These are phyloP conservation scores for Meloidogyne hapla DNA, from an alignment of 1,140 invertebrate genomes.

Conservation along the genomic window DNA sequence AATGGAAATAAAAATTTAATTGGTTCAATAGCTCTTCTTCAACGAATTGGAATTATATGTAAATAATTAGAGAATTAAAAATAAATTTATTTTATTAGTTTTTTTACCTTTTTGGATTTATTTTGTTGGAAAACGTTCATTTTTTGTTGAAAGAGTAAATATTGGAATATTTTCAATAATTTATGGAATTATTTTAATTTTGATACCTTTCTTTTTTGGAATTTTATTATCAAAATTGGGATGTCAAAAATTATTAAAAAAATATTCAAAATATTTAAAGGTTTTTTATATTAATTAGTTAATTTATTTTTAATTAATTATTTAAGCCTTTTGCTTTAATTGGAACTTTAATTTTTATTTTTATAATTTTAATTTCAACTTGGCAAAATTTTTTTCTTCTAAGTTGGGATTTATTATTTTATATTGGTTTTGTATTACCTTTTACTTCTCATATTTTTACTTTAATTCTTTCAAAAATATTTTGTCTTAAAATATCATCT, in stretches of 20 bases:
- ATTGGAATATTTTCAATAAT: neutral
- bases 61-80: neutral
- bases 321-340: neutral
- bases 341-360: neutral
- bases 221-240: neutral
- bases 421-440: neutral
- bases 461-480: neutral
- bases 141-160: slow-evolving; percentile 6
- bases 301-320: too few relatives aligned
- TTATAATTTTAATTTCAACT: neutral
- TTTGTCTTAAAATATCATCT: neutral
- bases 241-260: neutral
- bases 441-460: neutral
- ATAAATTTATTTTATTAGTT: neutral
- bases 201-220: neutral
- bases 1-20: slow-evolving; percentile 3
- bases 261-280: slow-evolving; percentile 6
- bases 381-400: slow-evolving; percentile 3
- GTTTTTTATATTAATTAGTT: neutral
- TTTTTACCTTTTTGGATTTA: neutral
- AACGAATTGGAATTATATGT: neutral
- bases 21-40: neutral
- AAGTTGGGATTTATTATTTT: neutral
- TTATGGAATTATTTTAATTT: neutral
- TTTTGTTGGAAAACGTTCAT: neutral